These are phyloP conservation scores for Rhagophthalmus giganteus DNA, from an alignment of 2,888 invertebrate genomes.

Conservation along the genomic window DNA sequence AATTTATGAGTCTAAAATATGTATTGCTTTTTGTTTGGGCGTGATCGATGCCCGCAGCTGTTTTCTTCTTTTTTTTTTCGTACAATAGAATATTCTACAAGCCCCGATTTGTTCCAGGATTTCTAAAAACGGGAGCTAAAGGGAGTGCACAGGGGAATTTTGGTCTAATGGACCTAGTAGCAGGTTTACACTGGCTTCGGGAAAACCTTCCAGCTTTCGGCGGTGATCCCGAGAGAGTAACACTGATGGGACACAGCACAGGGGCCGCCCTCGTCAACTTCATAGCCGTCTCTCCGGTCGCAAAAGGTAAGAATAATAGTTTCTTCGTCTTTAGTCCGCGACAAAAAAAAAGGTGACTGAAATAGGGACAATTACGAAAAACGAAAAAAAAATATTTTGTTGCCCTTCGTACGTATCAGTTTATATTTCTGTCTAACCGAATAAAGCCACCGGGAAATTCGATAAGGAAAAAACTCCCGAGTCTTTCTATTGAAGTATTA, in stretches of 20 bases:
- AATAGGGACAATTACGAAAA: no score
- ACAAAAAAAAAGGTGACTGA: no score
- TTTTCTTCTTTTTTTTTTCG: background rate
- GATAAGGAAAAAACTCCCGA: slow-evolving; percentile 9
- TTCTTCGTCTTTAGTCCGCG: slow-evolving; percentile 2
- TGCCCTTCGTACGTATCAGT: no score
- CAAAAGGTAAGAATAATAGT: slow-evolving; percentile 70
- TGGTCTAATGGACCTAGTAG: slow-evolving; percentile 89
- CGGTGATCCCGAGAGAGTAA: slow-evolving; percentile 90
- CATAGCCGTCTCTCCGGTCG: slow-evolving; percentile 92
- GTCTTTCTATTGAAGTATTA: slow-evolving; percentile 12
- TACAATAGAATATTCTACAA: background rate
- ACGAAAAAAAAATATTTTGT: no score
- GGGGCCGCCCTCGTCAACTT: slow-evolving; percentile 97
- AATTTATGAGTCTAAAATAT: no score
- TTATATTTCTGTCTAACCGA: slow-evolving; percentile 10
- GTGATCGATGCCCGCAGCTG: background rate
- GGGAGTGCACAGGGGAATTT: slow-evolving; percentile 90
- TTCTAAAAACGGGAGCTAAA: slow-evolving; percentile 87
- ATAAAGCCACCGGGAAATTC: slow-evolving; percentile 8
- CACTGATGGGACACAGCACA: slow-evolving; percentile 93
- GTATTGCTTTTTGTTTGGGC: no score
- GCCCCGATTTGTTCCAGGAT: slow-evolving; percentile 63
- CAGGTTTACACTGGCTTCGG: slow-evolving; percentile 94
- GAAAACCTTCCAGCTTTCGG: slow-evolving; percentile 95